Percentiles rank a stretch among this genome's conserved stretches.
Conservation (phyloP, 2,888 invertebrate species). For the Meteorus cinctellus region DNA sequence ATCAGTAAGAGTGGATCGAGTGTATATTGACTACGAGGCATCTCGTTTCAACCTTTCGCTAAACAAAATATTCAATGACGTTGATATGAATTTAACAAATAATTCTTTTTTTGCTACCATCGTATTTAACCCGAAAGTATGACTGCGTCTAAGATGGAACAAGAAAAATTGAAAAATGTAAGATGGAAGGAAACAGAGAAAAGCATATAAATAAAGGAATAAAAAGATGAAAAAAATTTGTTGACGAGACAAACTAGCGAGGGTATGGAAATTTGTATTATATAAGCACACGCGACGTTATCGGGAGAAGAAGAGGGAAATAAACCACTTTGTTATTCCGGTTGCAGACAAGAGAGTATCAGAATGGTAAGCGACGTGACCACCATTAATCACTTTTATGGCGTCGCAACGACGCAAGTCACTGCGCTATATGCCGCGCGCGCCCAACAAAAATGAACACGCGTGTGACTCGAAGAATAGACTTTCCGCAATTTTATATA, state of each 20-base stretch:
- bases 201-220: not conserved
- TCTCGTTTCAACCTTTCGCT: not conserved
- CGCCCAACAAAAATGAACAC: constrained; percentile 30
- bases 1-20: not conserved
- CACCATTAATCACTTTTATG: constrained; percentile 72
- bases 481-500: not conserved
- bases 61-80: not conserved
- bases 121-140: too few species aligned
- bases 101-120: too few species aligned
- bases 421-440: constrained; percentile 54
- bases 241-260: constrained; percentile 21
- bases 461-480: constrained; percentile 26
- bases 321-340: constrained; percentile 67
- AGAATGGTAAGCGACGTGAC: constrained; percentile 69
- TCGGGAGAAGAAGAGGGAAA: constrained; percentile 25
- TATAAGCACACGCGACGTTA: constrained; percentile 10
- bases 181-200: not conserved
- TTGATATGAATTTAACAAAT: too few species aligned
- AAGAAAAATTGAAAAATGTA: not conserved
- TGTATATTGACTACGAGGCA: not conserved
- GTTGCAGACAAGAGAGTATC: constrained; percentile 65
- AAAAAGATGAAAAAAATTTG: constrained; percentile 14
- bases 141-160: too few species aligned
- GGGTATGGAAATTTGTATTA: constrained; percentile 7
- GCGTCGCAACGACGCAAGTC: constrained; percentile 70